phyloP scores from a whole-genome alignment of 2,797 vertebrate species.

The Enoplosus armatus region DNA sequence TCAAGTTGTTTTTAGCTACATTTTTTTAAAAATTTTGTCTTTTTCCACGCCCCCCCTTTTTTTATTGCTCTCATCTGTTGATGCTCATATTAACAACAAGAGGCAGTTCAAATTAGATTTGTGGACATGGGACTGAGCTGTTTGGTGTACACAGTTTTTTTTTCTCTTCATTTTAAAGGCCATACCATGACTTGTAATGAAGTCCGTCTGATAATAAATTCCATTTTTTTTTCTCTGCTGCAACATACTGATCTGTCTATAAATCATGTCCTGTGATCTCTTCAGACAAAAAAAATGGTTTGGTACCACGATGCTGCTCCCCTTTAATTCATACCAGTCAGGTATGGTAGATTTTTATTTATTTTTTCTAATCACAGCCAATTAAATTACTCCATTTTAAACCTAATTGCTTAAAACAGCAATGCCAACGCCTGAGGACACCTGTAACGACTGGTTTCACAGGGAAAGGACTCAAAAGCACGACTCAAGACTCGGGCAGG shows the following conservation, averaged over 20 bases:
- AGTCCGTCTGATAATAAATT: constrained; percentile 37
- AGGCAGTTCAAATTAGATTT: constrained; percentile 29
- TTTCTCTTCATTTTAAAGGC: constrained; percentile 21
- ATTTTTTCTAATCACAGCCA: background rate
- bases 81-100: constrained; percentile 8
- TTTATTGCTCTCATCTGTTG: constrained; percentile 39
- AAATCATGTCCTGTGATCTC: background rate
- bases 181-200: background rate
- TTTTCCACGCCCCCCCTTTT: too few species aligned
- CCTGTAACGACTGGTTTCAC: too few species aligned
- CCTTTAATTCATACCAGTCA: background rate
- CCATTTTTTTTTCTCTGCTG: background rate
- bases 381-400: background rate
- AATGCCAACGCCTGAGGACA: too few species aligned
- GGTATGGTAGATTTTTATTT: background rate
- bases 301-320: background rate
- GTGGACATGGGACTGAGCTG: constrained; percentile 18
- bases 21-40: constrained; percentile 12
- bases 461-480: too few species aligned
- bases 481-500: too few species aligned
- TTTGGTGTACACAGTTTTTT: background rate
- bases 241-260: background rate
- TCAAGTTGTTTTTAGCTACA: too few species aligned
- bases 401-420: background rate
- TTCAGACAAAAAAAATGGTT: too few species aligned